Base-by-base conservation (phyloP, 2,888 invertebrate genomes). In the Synanthedon formicaeformis region DNA sequence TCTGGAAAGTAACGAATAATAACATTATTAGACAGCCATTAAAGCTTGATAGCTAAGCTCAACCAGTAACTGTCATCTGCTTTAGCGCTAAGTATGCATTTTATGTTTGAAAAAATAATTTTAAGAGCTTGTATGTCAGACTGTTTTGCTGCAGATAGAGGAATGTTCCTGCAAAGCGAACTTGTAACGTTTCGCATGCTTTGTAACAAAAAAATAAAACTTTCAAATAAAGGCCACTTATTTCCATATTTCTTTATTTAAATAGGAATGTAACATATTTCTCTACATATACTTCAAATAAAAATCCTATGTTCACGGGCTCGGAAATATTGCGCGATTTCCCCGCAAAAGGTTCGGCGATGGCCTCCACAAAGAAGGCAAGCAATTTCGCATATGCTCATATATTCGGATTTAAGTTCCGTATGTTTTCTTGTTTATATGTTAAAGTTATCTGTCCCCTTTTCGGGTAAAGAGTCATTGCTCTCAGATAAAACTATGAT, bases 271-370 rank as follows among this genome's bases (percentile, higher is more conserved):
- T 64, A 64, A 67, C 64, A 69, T 71, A 73, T 73, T 72, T 63
- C 66, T 60, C 66, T 62, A 67, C 68, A 2, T 34, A 65, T 64
- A 66, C 71, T 71, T 73, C 72, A 77, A 75, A 71, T 65, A 65
- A 63, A 73, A 66, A 60, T 62, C 66, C 75, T 78, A 78, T 80
- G 79, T 75, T 76, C 81, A 81, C 64, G 62, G 75, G 73, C 67
- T 78, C 72, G 78, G 78, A 81, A 82, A 81, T 82, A 75, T 76
- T 78, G 76, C 75, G 68, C 71, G 73, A 76, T 78, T 77, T 61
- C 66, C 5, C 69, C 68, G 70, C 71, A 75, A 78, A 79, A 71
- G 74, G 73, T 71, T 68, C 66, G 60, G 61, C 62, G 65, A 67
- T 59, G 59, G 59, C 56, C 58, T 54, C 52, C 56, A 69, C 72